phyloP scores from a whole-genome alignment of 2,888 invertebrate genomes.

The Dorcus hopei region DNA sequence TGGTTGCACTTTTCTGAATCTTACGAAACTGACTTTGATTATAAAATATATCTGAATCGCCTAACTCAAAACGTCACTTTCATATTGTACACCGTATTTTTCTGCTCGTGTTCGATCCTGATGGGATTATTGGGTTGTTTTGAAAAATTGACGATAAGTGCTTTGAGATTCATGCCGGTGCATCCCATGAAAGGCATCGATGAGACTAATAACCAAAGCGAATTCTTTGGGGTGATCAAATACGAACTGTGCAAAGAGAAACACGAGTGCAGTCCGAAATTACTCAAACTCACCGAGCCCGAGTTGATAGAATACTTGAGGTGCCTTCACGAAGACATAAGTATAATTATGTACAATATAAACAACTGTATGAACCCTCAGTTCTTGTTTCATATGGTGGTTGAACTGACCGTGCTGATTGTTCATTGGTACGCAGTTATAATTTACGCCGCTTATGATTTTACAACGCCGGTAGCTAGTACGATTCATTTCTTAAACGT shows the following conservation, averaged over 20 bases:
- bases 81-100: constrained; percentile 38
- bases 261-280: constrained; percentile 30
- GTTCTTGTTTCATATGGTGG: constrained; percentile 38
- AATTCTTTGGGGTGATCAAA: constrained; percentile 39
- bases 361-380: constrained; percentile 44
- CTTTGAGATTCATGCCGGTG: constrained; percentile 38
- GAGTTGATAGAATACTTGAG: constrained; percentile 43
- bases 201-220: constrained; percentile 36
- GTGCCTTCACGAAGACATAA: constrained; percentile 43
- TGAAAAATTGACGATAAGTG: constrained; percentile 40
- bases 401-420: constrained; percentile 43
- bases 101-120: constrained; percentile 30
- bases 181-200: constrained; percentile 39
- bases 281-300: constrained; percentile 29
- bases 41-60: constrained; percentile 34
- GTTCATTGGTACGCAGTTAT: constrained; percentile 46
- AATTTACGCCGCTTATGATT: constrained; percentile 41
- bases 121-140: constrained; percentile 43
- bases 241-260: constrained; percentile 38
- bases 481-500: constrained; percentile 42
- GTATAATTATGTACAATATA: constrained; percentile 38
- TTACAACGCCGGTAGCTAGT: constrained; percentile 34
- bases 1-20: constrained; percentile 34
- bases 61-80: constrained; percentile 37
- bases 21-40: constrained; percentile 32